Evolutionary conservation across 1,140 invertebrate species (phyloP).

Genomic region (Steinernema feltiae): DNA sequence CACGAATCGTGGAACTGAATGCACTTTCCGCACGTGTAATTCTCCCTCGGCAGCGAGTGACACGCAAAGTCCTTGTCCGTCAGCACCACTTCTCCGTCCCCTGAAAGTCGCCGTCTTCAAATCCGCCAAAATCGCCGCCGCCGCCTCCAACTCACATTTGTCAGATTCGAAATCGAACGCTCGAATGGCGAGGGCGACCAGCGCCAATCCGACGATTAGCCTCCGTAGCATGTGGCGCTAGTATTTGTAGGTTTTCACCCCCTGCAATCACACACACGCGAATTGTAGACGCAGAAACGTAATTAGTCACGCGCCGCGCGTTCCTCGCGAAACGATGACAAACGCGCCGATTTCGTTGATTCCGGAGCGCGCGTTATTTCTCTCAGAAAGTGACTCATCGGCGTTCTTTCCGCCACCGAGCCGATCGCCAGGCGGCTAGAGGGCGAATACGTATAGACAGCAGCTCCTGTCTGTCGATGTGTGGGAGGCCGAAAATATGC

Average conservation of each 20-base stretch:
- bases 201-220: background rate
- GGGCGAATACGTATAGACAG: background rate
- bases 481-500: background rate
- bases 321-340: background rate
- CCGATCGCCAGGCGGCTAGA: background rate
- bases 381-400: background rate
- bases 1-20: slow-evolving; percentile 57
- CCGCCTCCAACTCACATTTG: background rate
- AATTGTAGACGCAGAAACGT: no score
- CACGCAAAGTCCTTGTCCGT: slow-evolving; percentile 55
- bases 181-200: background rate
- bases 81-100: slow-evolving; percentile 31
- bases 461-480: background rate
- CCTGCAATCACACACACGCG: no score
- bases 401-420: background rate
- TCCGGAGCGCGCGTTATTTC: no score
- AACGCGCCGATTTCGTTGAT: no score
- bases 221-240: background rate
- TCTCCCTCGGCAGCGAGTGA: slow-evolving; percentile 52
- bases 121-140: background rate
- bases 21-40: slow-evolving; percentile 53
- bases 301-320: background rate
- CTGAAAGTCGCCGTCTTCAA: slow-evolving; percentile 2
- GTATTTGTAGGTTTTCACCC: background rate
- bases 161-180: background rate